Evolutionary conservation across 2,888 invertebrate genomes (phyloP).

Genomic region (Drosophila eohydei): DNA sequence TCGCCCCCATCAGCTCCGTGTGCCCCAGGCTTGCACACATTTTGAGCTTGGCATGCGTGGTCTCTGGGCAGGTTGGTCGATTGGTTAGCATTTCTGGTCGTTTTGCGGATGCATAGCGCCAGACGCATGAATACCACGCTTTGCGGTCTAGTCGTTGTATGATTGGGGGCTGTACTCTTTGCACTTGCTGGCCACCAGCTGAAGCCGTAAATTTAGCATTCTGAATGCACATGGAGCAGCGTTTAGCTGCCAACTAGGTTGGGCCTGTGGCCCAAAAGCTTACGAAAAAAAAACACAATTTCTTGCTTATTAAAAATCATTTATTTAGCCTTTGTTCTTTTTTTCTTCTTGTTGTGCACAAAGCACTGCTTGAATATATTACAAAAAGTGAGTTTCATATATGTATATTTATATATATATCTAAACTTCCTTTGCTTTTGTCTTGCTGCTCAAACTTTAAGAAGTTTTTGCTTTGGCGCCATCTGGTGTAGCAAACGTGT

Average conservation of each 20-base stretch:
- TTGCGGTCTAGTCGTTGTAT: conserved; percentile 57
- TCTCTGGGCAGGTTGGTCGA: conserved; percentile 42
- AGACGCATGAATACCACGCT: conserved; percentile 55
- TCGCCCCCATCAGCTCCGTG: neutral
- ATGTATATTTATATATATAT: neutral
- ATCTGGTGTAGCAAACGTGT: conserved; percentile 41
- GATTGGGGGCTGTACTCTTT: conserved; percentile 20
- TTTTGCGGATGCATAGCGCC: conserved; percentile 62
- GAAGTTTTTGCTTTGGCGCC: conserved; percentile 38
- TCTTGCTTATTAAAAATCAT: neutral
- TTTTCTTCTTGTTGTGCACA: neutral
- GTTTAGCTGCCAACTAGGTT: neutral
- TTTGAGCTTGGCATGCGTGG: conserved; percentile 5
- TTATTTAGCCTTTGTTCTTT: neutral
- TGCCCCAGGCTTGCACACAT: neutral
- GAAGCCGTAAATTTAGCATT: neutral
- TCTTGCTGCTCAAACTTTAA: conserved; percentile 13
- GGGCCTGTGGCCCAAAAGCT: neutral
- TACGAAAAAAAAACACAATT: neutral
- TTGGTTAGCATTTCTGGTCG: conserved; percentile 67
- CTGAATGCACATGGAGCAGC: neutral
- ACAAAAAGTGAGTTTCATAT: neutral
- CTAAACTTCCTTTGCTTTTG: neutral
- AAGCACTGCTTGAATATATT: no score
- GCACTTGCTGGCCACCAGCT: neutral